A percentile compares a stretch with the other conserved stretches of the same genome.
These are phyloP conservation scores for Ornithoptera alexandrae DNA, from an alignment of 2,888 invertebrate species.

Conservation along the genomic window DNA sequence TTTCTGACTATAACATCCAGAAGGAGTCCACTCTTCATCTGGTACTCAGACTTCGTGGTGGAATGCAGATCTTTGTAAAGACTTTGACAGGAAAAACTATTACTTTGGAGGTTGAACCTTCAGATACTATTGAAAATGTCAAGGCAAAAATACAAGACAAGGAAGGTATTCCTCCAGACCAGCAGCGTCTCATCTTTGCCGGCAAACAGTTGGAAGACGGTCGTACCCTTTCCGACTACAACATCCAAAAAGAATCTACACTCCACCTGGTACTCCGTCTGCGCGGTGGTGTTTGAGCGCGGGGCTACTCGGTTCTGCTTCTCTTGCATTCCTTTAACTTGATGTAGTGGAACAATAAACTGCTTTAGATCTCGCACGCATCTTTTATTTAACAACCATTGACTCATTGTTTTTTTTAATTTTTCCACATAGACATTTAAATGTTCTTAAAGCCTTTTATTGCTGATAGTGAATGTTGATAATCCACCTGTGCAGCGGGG, in stretches of 20 bases:
- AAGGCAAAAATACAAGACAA: too few species aligned
- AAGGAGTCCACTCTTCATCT: slow-evolving; percentile 35
- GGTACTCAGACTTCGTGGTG: slow-evolving; percentile 27
- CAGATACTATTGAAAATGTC: not conserved
- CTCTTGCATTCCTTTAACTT: slow-evolving; percentile 26
- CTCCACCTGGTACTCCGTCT: slow-evolving; percentile 27
- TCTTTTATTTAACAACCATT: not conserved
- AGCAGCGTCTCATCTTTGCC: not conserved
- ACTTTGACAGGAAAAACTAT: not conserved
- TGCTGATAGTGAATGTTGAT: too few species aligned
- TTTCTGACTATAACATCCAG: slow-evolving; percentile 35
- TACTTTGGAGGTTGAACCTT: not conserved
- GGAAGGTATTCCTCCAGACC: too few species aligned
- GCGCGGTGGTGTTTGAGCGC: slow-evolving; percentile 12
- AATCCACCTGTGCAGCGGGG: too few species aligned
- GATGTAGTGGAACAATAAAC: slow-evolving; percentile 29
- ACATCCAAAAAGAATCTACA: slow-evolving; percentile 27
- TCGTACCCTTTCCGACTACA: slow-evolving; percentile 20
- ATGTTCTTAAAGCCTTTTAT: too few species aligned
- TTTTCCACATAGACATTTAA: too few species aligned
- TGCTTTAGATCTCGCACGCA: slow-evolving; percentile 24
- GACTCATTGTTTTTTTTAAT: too few species aligned
- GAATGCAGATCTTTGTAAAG: too few species aligned
- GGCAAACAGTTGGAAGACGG: not conserved
- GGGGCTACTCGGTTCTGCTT: slow-evolving; percentile 6